Percentiles rank a stretch among this genome's conserved stretches.
Conservation (phyloP, 2,888 invertebrate species). For the Scaptomyza flava region DNA sequence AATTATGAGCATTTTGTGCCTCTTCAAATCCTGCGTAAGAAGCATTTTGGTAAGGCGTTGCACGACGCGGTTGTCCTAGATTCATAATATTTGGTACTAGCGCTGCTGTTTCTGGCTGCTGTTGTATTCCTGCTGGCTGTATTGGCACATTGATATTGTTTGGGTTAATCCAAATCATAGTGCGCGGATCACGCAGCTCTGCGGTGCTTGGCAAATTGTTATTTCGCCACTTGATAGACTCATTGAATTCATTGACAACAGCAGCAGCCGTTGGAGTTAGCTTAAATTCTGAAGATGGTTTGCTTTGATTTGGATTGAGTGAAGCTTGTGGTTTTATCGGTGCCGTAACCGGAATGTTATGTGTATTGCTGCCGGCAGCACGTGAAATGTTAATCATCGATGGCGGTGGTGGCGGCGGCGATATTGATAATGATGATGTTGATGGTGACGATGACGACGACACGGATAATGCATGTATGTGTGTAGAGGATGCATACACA, state of each 20-base stretch:
- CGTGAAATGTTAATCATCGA: background rate
- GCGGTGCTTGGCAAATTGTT: background rate
- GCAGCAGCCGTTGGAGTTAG: background rate
- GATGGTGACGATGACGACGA: background rate
- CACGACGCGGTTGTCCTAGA: background rate
- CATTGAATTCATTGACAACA: background rate
- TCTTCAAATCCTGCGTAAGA: slow-evolving; percentile 7
- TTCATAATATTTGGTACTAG: slow-evolving; percentile 5
- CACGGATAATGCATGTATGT: background rate
- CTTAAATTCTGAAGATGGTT: background rate
- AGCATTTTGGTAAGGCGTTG: background rate
- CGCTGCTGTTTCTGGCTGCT: background rate
- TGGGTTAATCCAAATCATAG: slow-evolving; percentile 12
- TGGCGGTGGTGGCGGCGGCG: background rate
- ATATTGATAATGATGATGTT: background rate
- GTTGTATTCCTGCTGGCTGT: background rate
- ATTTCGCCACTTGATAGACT: background rate
- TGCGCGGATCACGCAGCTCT: slow-evolving; percentile 26
- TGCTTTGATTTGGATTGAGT: background rate
- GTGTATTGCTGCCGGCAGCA: background rate
- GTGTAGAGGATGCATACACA: background rate
- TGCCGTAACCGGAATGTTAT: slow-evolving; percentile 4
- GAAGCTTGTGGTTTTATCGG: background rate
- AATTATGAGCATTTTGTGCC: background rate
- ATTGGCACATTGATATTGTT: slow-evolving; percentile 11